A percentile compares a stretch with the other conserved stretches of the same genome.
These are phyloP conservation scores for Lipotes vexillifer DNA, from an alignment of 2,113 vertebrate genomes.

Conservation along the genomic window DNA sequence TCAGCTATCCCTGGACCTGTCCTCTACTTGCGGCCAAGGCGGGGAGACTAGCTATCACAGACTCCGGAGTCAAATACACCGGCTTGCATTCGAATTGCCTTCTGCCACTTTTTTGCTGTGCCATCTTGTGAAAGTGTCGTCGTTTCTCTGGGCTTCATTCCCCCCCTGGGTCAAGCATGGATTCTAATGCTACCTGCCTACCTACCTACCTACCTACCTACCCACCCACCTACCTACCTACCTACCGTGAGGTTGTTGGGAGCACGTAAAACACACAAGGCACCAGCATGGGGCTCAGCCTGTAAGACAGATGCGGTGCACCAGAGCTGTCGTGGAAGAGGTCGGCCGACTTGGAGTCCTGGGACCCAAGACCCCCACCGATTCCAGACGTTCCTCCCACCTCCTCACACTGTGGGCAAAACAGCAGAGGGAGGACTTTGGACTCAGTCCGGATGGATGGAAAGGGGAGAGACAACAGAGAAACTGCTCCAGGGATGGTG, in stretches of 20 bases:
- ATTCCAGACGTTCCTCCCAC: not conserved
- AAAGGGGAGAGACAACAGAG: not conserved
- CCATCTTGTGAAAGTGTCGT: not conserved
- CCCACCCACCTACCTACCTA: too few species aligned
- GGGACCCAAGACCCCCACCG: not conserved
- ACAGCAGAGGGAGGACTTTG: conserved; percentile 61
- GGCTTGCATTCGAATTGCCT: not conserved
- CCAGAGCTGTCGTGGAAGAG: not conserved
- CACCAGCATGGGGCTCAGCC: not conserved
- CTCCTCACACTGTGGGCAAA: not conserved
- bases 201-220: not conserved
- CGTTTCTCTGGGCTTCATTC: not conserved
- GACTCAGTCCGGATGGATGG: not conserved
- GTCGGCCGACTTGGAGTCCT: not conserved
- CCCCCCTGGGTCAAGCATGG: not conserved
- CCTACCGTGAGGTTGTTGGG: not conserved
- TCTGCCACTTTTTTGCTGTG: not conserved
- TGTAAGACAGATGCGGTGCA: accelerated
- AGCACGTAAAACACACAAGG: not conserved
- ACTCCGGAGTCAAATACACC: not conserved
- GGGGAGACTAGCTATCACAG: not conserved
- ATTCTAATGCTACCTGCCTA: not conserved
- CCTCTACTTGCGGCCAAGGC: not conserved
- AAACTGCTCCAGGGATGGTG: not conserved
- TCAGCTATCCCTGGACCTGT: not conserved